Conservation (phyloP, 2,888 invertebrate genomes). For the Epinotia bilunana region DNA sequence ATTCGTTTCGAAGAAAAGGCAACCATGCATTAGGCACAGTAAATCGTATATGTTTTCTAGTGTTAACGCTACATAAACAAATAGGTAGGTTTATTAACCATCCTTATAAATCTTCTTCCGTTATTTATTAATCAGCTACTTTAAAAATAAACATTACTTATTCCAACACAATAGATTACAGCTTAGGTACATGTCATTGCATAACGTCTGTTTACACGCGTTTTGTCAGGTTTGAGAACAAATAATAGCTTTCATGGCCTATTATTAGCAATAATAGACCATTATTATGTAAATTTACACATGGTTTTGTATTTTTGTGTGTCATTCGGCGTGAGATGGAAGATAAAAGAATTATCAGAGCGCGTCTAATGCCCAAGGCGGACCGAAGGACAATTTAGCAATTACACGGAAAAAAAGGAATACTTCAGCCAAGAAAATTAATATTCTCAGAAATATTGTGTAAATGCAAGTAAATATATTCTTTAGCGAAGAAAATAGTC, state of each 20-base stretch:
- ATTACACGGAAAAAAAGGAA: too few relatives aligned
- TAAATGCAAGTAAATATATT: too few relatives aligned
- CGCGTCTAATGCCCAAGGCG: constrained; percentile 3
- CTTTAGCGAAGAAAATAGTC: too few relatives aligned
- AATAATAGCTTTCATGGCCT: constrained; percentile 16
- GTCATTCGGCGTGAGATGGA: constrained; percentile 6
- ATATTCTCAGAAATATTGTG: too few relatives aligned
- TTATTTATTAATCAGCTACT: background rate
- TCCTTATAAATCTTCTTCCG: too few relatives aligned
- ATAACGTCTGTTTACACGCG: constrained; percentile 15
- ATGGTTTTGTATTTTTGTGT: constrained; percentile 13
- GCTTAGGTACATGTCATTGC: background rate
- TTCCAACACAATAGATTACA: background rate
- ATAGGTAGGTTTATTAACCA: too few relatives aligned
- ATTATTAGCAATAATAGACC: constrained; percentile 8
- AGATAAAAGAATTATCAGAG: constrained; percentile 25
- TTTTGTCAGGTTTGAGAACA: constrained; percentile 24
- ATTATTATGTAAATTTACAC: constrained; percentile 26
- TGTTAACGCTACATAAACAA: too few relatives aligned
- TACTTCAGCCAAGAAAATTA: too few relatives aligned
- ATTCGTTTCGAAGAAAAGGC: background rate
- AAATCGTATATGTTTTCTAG: too few relatives aligned
- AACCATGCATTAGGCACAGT: too few relatives aligned
- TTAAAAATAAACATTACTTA: background rate
- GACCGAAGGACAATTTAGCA: constrained; percentile 6